phyloP scores from a whole-genome alignment of 2,888 invertebrate species.

The Scaptomyza flava region DNA sequence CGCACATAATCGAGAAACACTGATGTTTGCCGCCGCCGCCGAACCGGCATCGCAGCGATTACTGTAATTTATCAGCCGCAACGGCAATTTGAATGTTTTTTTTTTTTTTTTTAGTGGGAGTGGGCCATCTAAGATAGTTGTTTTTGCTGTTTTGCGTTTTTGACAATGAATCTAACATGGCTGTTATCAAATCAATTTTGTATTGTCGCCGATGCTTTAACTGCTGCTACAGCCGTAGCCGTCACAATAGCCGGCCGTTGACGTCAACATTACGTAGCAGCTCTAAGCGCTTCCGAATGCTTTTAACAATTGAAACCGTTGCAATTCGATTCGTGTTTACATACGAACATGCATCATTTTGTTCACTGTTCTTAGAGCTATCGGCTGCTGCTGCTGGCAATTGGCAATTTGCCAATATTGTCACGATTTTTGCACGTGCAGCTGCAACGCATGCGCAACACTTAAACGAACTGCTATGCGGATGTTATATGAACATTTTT shows the following conservation, averaged over 20 bases:
- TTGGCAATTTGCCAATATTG: constrained; percentile 59
- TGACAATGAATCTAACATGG: constrained; percentile 63
- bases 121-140: constrained; percentile 14
- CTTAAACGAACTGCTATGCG: constrained; percentile 34
- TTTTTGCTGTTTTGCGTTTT: constrained; percentile 31
- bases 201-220: constrained; percentile 37
- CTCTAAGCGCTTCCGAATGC: constrained; percentile 36
- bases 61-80: constrained; percentile 72
- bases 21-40: constrained; percentile 5
- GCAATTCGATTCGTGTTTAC: constrained; percentile 31
- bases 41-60: constrained; percentile 46
- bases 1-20: constrained; percentile 2
- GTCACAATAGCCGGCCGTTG: constrained; percentile 31
- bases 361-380: constrained; percentile 9
- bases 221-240: constrained; percentile 17
- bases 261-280: constrained; percentile 33
- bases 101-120: constrained; percentile 40
- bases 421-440: constrained; percentile 68
- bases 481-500: constrained; percentile 27
- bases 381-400: constrained; percentile 14
- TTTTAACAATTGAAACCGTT: constrained; percentile 56
- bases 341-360: constrained; percentile 7
- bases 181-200: constrained; percentile 71
- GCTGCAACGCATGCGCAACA: constrained; percentile 42
- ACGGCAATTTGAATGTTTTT: constrained; percentile 60